Evolutionary conservation across 2,113 vertebrate species (phyloP).

Genomic region (Psettodes erumei): DNA sequence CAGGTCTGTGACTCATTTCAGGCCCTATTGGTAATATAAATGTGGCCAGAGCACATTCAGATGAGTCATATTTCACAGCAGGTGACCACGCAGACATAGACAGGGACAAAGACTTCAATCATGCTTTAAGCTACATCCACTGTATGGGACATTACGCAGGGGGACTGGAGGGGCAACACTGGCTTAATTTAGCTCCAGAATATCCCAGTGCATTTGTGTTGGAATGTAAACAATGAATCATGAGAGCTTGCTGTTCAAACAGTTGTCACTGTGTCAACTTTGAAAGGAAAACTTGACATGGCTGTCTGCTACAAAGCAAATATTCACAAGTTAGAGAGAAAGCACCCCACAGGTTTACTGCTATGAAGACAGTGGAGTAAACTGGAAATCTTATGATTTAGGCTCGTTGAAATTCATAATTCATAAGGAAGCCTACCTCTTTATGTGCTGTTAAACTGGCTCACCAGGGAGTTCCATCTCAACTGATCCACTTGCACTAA

Average conservation of each 20-base stretch:
- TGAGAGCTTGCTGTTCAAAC: not conserved
- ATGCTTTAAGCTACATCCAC: not conserved
- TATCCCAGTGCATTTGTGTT: not conserved
- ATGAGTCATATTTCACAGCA: not conserved
- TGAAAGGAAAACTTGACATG: not conserved
- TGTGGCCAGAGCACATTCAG: not conserved
- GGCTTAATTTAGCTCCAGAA: conserved; percentile 12
- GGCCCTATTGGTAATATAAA: not conserved
- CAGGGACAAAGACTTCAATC: not conserved
- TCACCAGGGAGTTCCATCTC: not conserved
- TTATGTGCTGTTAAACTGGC: not conserved
- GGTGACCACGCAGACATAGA: not conserved
- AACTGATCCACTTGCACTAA: not conserved
- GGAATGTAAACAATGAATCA: conserved; percentile 3
- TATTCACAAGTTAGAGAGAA: not conserved
- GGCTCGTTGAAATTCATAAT: not conserved
- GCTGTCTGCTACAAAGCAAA: not conserved
- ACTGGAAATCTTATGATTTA: not conserved
- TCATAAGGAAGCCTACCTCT: conserved; percentile 18
- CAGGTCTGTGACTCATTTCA: conserved; percentile 9
- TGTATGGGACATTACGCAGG: not conserved
- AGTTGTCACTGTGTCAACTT: not conserved
- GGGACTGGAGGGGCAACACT: not conserved
- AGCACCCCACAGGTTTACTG: not conserved
- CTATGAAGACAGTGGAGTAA: not conserved